A percentile compares a stretch with the other conserved stretches of the same genome.
Conservation (phyloP, 1,140 invertebrate species). For the Microplitis mediator region DNA sequence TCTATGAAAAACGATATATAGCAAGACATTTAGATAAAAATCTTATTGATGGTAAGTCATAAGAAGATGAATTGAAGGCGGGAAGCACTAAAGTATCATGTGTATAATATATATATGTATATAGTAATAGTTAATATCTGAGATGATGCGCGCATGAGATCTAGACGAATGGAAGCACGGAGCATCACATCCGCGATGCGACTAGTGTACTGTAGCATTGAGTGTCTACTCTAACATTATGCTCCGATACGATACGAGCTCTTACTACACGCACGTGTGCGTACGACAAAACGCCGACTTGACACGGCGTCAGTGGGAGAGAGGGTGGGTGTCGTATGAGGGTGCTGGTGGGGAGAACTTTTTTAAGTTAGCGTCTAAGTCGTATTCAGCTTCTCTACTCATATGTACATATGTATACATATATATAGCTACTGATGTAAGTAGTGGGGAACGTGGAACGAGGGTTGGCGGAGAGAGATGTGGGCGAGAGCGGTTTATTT, state of each 20-base stretch:
- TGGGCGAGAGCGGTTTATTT: conserved; percentile 60
- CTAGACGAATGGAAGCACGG: too few species aligned
- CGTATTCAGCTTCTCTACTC: neutral
- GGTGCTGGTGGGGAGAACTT: neutral
- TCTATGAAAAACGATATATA: too few species aligned
- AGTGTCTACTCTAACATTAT: neutral
- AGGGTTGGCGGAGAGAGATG: conserved; percentile 51
- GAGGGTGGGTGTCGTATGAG: conserved; percentile 8
- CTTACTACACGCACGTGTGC: conserved; percentile 27
- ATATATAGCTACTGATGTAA: neutral
- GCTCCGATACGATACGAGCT: neutral
- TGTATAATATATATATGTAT: too few species aligned
- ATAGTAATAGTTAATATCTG: too few species aligned
- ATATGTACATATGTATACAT: neutral
- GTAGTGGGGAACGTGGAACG: conserved; percentile 41
- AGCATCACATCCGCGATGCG: neutral
- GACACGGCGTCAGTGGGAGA: neutral
- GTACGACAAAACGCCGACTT: conserved; percentile 14
- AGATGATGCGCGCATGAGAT: too few species aligned
- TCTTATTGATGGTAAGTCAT: too few species aligned
- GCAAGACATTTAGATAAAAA: too few species aligned
- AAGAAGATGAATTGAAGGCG: conserved; percentile 7
- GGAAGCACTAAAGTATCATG: neutral
- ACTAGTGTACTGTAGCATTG: too few species aligned
- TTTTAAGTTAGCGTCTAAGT: too few species aligned